Conservation (phyloP, 30 jellyfish, hydroid and myxozoan species). For the Sanderia malayensis region DNA sequence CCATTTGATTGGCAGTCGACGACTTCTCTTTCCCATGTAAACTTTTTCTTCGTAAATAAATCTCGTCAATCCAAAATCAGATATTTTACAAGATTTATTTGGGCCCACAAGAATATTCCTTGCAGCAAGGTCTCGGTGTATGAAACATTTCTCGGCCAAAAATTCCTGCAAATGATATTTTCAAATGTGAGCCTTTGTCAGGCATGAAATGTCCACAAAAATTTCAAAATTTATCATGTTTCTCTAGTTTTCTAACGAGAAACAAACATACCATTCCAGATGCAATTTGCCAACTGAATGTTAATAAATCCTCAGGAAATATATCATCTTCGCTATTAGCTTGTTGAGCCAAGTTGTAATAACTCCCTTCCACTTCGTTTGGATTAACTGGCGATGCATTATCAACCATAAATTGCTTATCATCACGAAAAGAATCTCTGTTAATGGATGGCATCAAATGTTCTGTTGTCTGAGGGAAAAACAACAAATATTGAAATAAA, state of each 20-base stretch:
- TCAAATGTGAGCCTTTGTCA: too few species aligned
- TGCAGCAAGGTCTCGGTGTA: conserved; percentile 97
- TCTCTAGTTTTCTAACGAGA: too few species aligned
- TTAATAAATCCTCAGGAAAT: conserved; percentile 66
- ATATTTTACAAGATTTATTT: conserved; percentile 63
- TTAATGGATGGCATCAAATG: conserved; percentile 15
- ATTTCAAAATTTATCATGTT: too few species aligned
- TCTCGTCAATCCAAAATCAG: conserved; percentile 93
- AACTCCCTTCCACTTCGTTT: too few species aligned
- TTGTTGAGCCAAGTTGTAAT: too few species aligned
- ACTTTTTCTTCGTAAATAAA: conserved; percentile 60
- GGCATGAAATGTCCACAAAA: too few species aligned
- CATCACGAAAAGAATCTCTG: too few species aligned
- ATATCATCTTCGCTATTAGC: conserved; percentile 24
- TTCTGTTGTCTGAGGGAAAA: conserved; percentile 18
- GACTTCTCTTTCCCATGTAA: conserved; percentile 71
- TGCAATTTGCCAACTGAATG: conserved; percentile 88
- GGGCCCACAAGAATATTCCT: conserved; percentile 90
- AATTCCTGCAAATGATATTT: too few species aligned
- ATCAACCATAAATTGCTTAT: too few species aligned
- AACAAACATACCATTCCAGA: conserved; percentile 85
- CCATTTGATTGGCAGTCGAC: conserved; percentile 91
- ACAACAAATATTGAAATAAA: not conserved
- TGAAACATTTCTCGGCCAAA: conserved; percentile 59
- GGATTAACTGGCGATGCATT: too few species aligned